phyloP scores from a whole-genome alignment of 2,797 vertebrate genomes.

The Nyctibius grandis region DNA sequence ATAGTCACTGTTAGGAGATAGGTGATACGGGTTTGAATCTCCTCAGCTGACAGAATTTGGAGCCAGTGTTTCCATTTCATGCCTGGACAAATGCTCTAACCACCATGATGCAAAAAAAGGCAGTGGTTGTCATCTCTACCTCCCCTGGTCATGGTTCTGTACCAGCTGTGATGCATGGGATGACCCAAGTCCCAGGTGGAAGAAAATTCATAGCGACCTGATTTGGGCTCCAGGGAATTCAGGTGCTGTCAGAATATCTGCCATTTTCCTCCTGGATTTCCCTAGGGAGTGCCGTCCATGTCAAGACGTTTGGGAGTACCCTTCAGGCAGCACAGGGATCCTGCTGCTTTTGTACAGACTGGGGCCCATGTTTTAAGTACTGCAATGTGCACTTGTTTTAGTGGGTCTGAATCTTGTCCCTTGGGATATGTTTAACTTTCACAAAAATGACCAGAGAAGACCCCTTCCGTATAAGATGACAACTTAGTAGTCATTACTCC shows the following conservation, averaged over 20 bases:
- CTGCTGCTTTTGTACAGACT: neutral
- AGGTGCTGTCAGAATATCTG: neutral
- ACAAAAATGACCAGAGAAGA: neutral
- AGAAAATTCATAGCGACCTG: neutral
- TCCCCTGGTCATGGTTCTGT: neutral
- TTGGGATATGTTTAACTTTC: neutral
- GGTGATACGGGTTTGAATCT: neutral
- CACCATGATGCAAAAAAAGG: neutral
- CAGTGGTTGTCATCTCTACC: neutral
- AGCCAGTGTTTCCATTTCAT: neutral
- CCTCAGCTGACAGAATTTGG: neutral
- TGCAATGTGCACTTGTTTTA: neutral
- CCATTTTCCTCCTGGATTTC: neutral
- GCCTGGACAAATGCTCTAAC: neutral
- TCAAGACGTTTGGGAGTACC: neutral
- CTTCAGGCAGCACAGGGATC: neutral
- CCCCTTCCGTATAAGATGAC: neutral
- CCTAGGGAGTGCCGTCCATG: fast-evolving
- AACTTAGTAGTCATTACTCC: no score
- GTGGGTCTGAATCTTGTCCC: neutral
- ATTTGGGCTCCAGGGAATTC: neutral
- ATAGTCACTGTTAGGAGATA: neutral
- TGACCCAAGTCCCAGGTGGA: neutral
- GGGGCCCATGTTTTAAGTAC: neutral
- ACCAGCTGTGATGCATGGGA: neutral